Evolutionary conservation across 2,888 invertebrate species (phyloP).

Genomic region (Calameuta filiformis): DNA sequence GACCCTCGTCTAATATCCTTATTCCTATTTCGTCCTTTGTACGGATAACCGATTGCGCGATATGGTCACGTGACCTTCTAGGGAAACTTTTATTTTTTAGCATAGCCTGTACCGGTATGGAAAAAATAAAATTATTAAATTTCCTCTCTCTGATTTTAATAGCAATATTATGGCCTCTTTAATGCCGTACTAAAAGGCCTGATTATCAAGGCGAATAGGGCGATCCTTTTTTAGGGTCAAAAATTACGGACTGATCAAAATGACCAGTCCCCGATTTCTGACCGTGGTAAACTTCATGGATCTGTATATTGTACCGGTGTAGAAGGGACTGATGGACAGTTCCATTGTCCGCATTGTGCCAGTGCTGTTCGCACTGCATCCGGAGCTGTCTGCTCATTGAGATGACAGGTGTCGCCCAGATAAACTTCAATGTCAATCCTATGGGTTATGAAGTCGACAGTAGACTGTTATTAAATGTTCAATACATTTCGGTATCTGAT

Average conservation of each 20-base stretch:
- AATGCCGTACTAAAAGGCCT: not conserved
- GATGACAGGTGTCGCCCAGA: constrained; percentile 41
- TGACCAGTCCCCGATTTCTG: not conserved
- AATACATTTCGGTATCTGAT: constrained; percentile 27
- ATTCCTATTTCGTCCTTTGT: not conserved
- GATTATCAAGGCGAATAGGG: not conserved
- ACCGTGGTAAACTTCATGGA: constrained; percentile 27
- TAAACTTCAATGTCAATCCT: constrained; percentile 42
- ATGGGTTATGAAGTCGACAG: constrained; percentile 12
- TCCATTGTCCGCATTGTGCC: constrained; percentile 37
- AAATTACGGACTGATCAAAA: not conserved
- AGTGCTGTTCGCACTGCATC: constrained; percentile 4
- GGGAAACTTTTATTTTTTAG: too few relatives aligned
- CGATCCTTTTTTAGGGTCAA: not conserved
- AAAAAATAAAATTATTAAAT: not conserved
- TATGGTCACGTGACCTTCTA: too few relatives aligned
- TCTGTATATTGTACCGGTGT: constrained; percentile 30
- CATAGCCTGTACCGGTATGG: not conserved
- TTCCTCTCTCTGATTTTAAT: too few relatives aligned
- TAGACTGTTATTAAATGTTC: constrained; percentile 33
- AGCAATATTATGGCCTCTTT: too few relatives aligned
- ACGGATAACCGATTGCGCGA: not conserved
- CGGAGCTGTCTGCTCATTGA: constrained; percentile 32
- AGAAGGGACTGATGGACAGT: constrained; percentile 40
- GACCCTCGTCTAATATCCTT: not conserved